Percentiles rank a stretch among this genome's conserved stretches.
phyloP scores from a whole-genome alignment of 2,888 invertebrate species.

The Zygogramma bicolorata region DNA sequence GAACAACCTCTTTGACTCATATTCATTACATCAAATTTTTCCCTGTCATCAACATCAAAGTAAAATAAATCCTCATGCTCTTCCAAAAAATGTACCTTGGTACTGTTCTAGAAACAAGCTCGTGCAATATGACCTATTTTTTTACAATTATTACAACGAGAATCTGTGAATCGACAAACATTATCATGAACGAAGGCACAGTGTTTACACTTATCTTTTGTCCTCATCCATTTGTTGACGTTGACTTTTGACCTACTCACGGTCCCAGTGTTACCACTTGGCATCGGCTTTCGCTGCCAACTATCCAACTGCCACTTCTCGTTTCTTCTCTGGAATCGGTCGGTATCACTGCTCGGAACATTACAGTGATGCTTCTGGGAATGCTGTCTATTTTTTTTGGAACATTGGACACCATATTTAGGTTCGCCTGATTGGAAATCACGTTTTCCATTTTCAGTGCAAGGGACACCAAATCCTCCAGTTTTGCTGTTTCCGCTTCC shows the following conservation, averaged over 20 bases:
- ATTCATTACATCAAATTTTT: neutral
- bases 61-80: slow-evolving; percentile 4
- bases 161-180: slow-evolving; percentile 6
- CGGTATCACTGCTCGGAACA: too few species aligned
- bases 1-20: neutral
- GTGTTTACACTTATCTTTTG: slow-evolving; percentile 18
- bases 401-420: too few species aligned
- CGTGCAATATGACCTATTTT: slow-evolving; percentile 14
- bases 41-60: neutral
- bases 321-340: too few species aligned
- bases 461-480: slow-evolving; percentile 5
- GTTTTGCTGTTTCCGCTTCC: too few species aligned
- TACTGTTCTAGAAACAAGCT: slow-evolving; percentile 4
- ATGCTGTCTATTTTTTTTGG: too few species aligned
- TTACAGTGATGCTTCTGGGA: too few species aligned
- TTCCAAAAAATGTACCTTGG: neutral
- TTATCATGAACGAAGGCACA: slow-evolving; percentile 7
- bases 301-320: neutral
- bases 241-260: too few species aligned
- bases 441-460: slow-evolving; percentile 16
- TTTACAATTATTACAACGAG: slow-evolving; percentile 12
- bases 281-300: too few species aligned
- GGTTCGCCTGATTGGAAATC: neutral
- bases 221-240: too few species aligned
- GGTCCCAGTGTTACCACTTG: too few species aligned